A percentile compares a stretch with the other conserved stretches of the same genome.
Evolutionary conservation across 2,888 invertebrate species (phyloP).

Genomic region (Acronicta leporina): DNA sequence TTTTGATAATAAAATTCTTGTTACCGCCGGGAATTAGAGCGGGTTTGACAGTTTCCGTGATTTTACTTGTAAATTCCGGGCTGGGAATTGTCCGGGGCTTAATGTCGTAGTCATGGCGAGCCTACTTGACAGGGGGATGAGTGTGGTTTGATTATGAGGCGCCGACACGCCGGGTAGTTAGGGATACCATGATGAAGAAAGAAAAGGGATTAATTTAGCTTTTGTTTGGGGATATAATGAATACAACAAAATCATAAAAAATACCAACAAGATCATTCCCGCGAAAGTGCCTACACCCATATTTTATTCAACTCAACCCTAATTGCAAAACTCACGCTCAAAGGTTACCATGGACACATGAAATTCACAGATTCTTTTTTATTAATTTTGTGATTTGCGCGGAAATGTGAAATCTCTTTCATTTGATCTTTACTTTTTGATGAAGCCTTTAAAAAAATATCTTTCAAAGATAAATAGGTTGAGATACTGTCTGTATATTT

Average conservation of each 20-base stretch:
- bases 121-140: conserved; percentile 28
- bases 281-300: no score
- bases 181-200: conserved; percentile 23
- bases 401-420: conserved; percentile 7
- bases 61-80: conserved; percentile 18
- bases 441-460: background rate
- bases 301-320: conserved; percentile 12
- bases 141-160: conserved; percentile 46
- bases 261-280: no score
- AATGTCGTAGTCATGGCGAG: conserved; percentile 21
- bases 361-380: conserved; percentile 10
- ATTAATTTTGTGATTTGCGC: conserved; percentile 26
- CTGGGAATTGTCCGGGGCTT: conserved; percentile 25
- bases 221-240: no score
- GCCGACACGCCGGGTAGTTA: conserved; percentile 35
- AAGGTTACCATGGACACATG: conserved; percentile 4
- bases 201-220: conserved; percentile 2
- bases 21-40: conserved; percentile 13
- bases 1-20: background rate
- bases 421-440: conserved; percentile 12
- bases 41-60: conserved; percentile 4
- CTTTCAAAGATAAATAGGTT: conserved; percentile 3
- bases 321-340: conserved; percentile 5
- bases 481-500: background rate
- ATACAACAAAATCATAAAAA: no score